These are phyloP conservation scores for Ciconia stormi DNA, from an alignment of 2,113 vertebrate species.

Conservation along the genomic window DNA sequence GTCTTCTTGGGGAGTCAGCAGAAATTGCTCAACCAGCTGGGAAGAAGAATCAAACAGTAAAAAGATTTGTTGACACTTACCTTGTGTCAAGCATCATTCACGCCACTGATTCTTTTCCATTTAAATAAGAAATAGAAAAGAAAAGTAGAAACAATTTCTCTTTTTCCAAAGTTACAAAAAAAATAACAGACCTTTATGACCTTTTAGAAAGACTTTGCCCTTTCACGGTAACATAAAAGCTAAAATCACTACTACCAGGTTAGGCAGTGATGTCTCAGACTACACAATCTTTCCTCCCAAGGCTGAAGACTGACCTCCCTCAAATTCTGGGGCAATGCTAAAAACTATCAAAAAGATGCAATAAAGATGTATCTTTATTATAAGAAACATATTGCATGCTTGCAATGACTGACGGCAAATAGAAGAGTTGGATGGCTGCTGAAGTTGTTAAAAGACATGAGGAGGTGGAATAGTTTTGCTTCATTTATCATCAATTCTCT, in stretches of 20 bases:
- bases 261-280: background rate
- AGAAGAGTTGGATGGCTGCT: background rate
- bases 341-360: background rate
- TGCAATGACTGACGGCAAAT: background rate
- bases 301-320: background rate
- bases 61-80: background rate
- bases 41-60: background rate
- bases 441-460: background rate
- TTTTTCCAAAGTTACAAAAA: background rate
- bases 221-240: background rate
- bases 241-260: background rate
- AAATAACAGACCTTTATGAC: background rate
- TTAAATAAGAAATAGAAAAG: background rate
- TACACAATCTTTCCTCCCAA: background rate
- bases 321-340: background rate
- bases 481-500: background rate
- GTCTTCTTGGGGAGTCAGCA: background rate
- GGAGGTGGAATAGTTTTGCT: background rate
- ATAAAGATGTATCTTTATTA: background rate
- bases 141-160: background rate
- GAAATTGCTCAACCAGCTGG: background rate
- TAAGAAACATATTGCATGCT: background rate
- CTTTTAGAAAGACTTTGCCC: background rate
- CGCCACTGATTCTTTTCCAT: background rate
- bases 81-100: background rate